Evolutionary conservation across 2,797 vertebrate genomes (phyloP).

Genomic region (Triplophysa bombifrons): DNA sequence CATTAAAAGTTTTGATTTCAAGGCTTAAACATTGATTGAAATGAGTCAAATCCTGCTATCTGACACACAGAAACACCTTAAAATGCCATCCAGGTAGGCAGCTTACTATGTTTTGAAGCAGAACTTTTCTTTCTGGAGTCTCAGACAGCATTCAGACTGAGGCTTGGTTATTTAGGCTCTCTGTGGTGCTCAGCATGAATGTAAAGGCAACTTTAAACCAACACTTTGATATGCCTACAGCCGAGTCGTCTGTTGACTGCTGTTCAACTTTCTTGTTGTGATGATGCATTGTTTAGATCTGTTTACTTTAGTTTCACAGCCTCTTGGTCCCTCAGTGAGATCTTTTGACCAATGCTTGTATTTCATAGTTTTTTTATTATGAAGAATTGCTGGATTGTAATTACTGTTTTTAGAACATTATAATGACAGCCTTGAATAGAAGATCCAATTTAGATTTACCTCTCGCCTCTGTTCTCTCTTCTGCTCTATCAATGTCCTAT

Average conservation of each 20-base stretch:
- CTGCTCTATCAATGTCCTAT: constrained; percentile 17
- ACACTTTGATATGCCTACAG: not conserved
- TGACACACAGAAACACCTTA: not conserved
- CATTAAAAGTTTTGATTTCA: not conserved
- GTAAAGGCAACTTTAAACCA: not conserved
- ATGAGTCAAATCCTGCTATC: not conserved
- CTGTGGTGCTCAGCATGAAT: not conserved
- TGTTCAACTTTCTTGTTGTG: not conserved
- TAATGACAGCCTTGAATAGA: constrained; percentile 58
- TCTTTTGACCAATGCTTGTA: constrained; percentile 6
- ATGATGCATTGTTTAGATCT: not conserved
- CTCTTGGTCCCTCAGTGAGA: not conserved
- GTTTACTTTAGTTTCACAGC: not conserved
- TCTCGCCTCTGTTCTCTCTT: constrained; percentile 52
- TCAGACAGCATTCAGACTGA: not conserved
- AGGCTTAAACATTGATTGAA: not conserved
- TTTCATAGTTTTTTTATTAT: constrained; percentile 17
- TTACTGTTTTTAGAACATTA: constrained; percentile 29
- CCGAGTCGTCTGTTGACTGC: not conserved
- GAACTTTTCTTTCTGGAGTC: not conserved
- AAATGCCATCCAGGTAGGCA: not conserved
- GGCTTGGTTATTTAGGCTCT: not conserved
- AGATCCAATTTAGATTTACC: constrained; percentile 81
- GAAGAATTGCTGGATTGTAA: constrained; percentile 17
- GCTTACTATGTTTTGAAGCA: not conserved